phyloP scores from a whole-genome alignment of 2,113 vertebrate species.

The Ammodytes marinus region DNA sequence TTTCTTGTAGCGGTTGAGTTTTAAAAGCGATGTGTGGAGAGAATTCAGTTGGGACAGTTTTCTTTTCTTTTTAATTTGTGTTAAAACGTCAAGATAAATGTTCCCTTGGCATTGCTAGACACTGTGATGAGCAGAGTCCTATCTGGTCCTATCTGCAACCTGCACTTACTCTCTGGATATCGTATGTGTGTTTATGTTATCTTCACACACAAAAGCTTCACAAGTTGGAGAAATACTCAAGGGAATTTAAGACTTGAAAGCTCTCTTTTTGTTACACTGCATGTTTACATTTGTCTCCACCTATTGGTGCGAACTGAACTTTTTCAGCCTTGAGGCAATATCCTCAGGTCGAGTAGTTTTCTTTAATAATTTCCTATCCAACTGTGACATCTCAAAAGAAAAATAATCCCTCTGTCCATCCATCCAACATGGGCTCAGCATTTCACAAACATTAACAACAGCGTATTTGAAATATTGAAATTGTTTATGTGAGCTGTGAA shows the following conservation, averaged over 20 bases:
- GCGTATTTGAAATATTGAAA: too few species aligned
- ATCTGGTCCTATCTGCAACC: not conserved
- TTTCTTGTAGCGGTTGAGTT: not conserved
- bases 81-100: conserved; percentile 22
- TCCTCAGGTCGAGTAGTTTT: too few species aligned
- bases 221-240: not conserved
- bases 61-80: not conserved
- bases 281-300: too few species aligned
- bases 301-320: too few species aligned
- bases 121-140: not conserved
- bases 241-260: not conserved
- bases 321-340: too few species aligned
- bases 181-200: not conserved
- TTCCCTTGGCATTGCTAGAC: not conserved
- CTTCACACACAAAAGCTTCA: not conserved
- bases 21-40: not conserved
- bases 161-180: not conserved
- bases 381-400: too few species aligned
- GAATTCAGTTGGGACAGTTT: not conserved
- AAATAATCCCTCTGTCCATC: too few species aligned
- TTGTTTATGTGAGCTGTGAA: too few species aligned
- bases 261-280: too few species aligned
- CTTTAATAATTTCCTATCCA: too few species aligned
- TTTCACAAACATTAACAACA: too few species aligned
- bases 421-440: too few species aligned